A percentile compares a stretch with the other conserved stretches of the same genome.
Conservation (phyloP, 2,113 vertebrate genomes). For the Petroica traversi region DNA sequence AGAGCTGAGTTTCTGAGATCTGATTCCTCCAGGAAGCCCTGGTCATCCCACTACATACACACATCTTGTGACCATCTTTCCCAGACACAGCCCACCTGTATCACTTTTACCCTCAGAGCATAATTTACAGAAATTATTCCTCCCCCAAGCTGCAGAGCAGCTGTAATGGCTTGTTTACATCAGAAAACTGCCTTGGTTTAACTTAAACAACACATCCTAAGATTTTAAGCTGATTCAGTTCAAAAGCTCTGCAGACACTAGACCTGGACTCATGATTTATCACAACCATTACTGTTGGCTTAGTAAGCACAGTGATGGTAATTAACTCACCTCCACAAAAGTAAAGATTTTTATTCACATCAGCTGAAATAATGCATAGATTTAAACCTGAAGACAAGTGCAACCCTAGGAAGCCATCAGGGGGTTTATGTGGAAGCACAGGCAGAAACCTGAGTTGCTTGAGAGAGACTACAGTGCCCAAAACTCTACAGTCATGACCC, state of each 20-base stretch:
- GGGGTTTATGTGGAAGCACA: neutral
- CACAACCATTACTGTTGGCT: neutral
- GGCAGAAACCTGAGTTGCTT: neutral
- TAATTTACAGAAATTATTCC: neutral
- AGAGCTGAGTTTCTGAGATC: neutral
- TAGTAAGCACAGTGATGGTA: neutral
- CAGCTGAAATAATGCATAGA: neutral
- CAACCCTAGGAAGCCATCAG: neutral
- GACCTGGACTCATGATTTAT: conserved; percentile 2
- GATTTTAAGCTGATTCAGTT: conserved; percentile 51
- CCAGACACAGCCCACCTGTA: neutral
- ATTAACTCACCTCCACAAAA: neutral
- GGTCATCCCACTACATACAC: neutral
- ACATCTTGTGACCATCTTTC: neutral
- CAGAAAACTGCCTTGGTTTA: neutral
- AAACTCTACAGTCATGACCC: fast-evolving
- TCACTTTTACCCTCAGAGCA: neutral
- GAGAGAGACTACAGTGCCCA: neutral
- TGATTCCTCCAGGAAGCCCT: neutral
- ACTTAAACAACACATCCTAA: conserved; percentile 8
- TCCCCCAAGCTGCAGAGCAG: neutral
- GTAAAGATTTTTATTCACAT: neutral
- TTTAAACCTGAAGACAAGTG: neutral
- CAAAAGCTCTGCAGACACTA: neutral
- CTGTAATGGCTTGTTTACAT: conserved; percentile 17